Evolutionary conservation across 2,797 vertebrate species (phyloP).

Genomic region (Platalea minor): DNA sequence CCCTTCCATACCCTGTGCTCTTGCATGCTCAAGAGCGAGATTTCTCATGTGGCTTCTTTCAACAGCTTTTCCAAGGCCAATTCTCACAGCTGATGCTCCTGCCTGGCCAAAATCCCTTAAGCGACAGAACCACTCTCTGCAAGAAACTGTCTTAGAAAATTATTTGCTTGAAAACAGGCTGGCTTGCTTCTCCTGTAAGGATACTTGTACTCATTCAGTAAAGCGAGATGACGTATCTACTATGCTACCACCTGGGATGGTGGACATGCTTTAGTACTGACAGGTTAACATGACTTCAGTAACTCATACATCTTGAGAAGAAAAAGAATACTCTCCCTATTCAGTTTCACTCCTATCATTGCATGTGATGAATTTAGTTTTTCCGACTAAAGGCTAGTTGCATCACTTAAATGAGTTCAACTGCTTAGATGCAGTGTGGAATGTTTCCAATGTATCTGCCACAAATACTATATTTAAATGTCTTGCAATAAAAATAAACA

Average conservation of each 20-base stretch:
- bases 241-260: not conserved
- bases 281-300: not conserved
- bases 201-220: not conserved
- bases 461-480: not conserved
- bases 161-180: not conserved
- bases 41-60: not conserved
- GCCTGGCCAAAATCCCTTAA: not conserved
- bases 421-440: not conserved
- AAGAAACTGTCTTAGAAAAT: not conserved
- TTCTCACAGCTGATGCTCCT: not conserved
- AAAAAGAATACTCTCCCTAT: not conserved
- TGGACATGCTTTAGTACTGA: not conserved
- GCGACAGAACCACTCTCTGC: accelerated
- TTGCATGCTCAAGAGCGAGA: not conserved
- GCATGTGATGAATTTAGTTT: not conserved
- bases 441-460: not conserved
- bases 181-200: not conserved
- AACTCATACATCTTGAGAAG: not conserved
- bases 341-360: not conserved
- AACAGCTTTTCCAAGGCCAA: not conserved
- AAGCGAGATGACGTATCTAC: not conserved
- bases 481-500: not conserved
- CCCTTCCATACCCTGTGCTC: not conserved
- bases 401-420: not conserved
- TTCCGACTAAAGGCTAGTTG: not conserved